These are phyloP conservation scores for Cyanistes caeruleus DNA, from an alignment of 2,113 vertebrate species.

Conservation along the genomic window DNA sequence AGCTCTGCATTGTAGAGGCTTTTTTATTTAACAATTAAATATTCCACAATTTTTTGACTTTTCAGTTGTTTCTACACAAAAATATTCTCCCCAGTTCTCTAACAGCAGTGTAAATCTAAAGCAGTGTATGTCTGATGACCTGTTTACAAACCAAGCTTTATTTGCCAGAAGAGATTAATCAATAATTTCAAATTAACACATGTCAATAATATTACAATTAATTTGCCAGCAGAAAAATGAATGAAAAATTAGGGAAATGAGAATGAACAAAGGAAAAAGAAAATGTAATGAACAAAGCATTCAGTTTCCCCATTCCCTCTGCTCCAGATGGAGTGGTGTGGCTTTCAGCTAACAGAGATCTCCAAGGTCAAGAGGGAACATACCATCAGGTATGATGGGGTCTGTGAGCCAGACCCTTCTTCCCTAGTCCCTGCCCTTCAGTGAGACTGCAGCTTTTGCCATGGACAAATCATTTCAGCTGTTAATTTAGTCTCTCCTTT, in stretches of 20 bases:
- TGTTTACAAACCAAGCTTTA: neutral
- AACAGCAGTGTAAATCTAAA: neutral
- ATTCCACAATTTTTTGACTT: neutral
- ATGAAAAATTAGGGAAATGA: neutral
- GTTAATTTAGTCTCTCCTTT: constrained; percentile 37
- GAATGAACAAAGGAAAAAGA: too few relatives aligned
- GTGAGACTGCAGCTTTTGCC: neutral
- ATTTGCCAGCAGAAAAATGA: neutral
- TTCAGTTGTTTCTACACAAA: neutral
- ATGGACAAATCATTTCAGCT: neutral
- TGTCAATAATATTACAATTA: neutral
- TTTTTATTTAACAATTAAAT: neutral
- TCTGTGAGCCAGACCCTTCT: neutral
- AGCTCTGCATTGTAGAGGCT: neutral
- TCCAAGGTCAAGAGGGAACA: neutral
- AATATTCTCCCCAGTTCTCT: neutral
- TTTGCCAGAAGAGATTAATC: neutral
- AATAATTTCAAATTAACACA: neutral
- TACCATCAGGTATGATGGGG: neutral
- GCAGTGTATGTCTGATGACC: neutral
- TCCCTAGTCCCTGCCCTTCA: neutral
- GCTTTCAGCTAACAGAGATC: neutral
- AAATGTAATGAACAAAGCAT: neutral
- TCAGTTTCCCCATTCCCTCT: neutral
- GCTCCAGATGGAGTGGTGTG: neutral